These are phyloP conservation scores for Atlantisia rogersi DNA, from an alignment of 2,113 vertebrate genomes.

Conservation along the genomic window DNA sequence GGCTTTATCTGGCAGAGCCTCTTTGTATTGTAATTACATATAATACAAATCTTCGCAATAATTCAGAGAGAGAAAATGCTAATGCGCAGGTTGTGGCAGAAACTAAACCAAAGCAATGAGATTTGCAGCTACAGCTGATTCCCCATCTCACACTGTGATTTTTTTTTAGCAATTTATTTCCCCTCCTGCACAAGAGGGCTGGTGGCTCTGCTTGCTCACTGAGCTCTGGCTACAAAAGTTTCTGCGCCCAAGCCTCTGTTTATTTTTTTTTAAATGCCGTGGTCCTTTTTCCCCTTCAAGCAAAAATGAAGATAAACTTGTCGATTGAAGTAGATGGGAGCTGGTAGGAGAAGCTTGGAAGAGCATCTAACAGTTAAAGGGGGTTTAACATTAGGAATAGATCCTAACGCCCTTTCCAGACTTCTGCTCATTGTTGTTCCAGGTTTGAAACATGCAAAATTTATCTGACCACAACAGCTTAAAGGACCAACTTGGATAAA, in stretches of 20 bases:
- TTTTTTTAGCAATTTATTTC: constrained; percentile 42
- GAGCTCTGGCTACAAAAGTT: constrained; percentile 59
- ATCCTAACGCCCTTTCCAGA: constrained; percentile 11
- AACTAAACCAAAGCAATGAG: constrained; percentile 60
- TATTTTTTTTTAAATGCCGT: neutral
- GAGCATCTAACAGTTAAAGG: neutral
- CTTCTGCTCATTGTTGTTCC: neutral
- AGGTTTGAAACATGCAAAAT: constrained; percentile 27
- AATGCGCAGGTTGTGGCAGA: constrained; percentile 44
- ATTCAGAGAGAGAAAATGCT: constrained; percentile 53
- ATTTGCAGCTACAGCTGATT: constrained; percentile 45
- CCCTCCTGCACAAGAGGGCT: constrained; percentile 2
- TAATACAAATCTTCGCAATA: constrained; percentile 63
- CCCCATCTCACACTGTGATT: constrained; percentile 35
- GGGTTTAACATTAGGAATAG: constrained; percentile 33
- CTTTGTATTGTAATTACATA: constrained; percentile 70
- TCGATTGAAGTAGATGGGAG: constrained; percentile 18
- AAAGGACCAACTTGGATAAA: constrained; percentile 65
- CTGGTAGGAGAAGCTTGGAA: neutral
- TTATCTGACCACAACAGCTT: constrained; percentile 53
- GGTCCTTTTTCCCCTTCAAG: constrained; percentile 56
- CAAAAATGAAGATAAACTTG: neutral
- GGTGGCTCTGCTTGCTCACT: constrained; percentile 6
- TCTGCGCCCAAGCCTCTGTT: constrained; percentile 40
- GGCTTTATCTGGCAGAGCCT: constrained; percentile 60